Base-by-base conservation (phyloP, 1,140 invertebrate species). In the Diuraphis noxia region DNA sequence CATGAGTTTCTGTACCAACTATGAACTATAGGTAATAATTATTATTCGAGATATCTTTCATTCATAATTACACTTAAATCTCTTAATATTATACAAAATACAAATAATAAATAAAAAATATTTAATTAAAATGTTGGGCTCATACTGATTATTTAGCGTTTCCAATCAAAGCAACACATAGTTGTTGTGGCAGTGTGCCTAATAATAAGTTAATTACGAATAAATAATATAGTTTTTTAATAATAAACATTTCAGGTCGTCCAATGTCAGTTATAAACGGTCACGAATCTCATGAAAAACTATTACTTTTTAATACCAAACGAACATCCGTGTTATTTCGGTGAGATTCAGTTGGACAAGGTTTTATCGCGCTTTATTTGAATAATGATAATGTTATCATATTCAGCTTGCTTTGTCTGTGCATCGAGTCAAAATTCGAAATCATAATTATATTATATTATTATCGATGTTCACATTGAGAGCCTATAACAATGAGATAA, bases 281-380 rank as follows among this genome's bases (percentile, higher is more conserved):
- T 87, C 85, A 87, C 85, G 85, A 52, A 30, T 30, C 0, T 19
- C 46, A 52, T 34, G 85, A 52, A 87, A 87, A 87, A 87, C 8
- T 23, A 36, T 8, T 52, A 52, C 23, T 52, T 87, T 87, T 86
- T 86, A 23, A 43, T 46, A 85, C 8, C 17, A 19, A 85, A 85
- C 30, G 41, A 43, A 85, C 40, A 30, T 34, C 43, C 23, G 4
- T 19, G 43, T n/a, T 43, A 34, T 85, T 85, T 46, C 2, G 41
- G 17, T 41, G 82, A 85, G 34, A 85, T n/a, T 85, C 3, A n/a
- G n/a, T 13, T 34, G 23, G 34, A n/a, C 21, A 52, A 87, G 34
- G 34, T 87, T 87, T 49, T 36, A n/a, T 36, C 34, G 46, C 36
- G n/a, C 6, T 36, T 9, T 19, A 25, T 46, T 21, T 21, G 41